Evolutionary conservation across 2,888 invertebrate genomes (phyloP), one percentile per base, ranked within the genome.

Genomic region (Zygogramma bicolorata): DNA sequence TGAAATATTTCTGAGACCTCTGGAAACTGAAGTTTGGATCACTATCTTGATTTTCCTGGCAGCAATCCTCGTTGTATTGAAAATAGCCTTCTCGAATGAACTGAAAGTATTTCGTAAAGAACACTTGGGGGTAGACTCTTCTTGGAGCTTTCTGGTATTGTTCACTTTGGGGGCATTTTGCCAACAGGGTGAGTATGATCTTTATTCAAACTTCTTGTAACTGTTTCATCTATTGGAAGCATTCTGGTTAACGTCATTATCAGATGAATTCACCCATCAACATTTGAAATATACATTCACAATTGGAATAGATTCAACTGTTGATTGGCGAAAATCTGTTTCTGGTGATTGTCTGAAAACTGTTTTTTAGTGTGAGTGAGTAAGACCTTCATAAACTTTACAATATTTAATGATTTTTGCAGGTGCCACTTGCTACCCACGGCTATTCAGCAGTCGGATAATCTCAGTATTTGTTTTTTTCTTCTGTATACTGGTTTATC

Each of bases 1-100:
- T 73, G 90, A 90, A 46, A 90, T 92, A 27, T 93, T 93, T 83
- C 87, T 92, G 0, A 89, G 91, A 31, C 93, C 93, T 0, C 88
- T 93, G 53, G 87, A 89, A 6, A 83, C 83, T 38, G 82, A 84
- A 1, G 91, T 93, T 1, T 94, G 91, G 91, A 86, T 89, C 42
- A 87, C 89, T 72, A 86, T 81, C 18, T 15, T 78, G 1, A n/a
- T 80, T 18, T 71, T 79, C 22, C 66, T 81, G 58, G 31, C 79
- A 10, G 18, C 82, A 0, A 80, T 85, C n/a, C 60, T 83, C n/a
- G 18, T 84, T 4, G 69, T 79, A 40, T 70, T 85, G 34, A 84
- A 81, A 75, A 58, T 85, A 3, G 76, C 79, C 25, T 78, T 84
- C 25, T 70, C 72, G 6, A 73, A 74, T 13, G 84, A 84, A 71